Conservation (phyloP, 1,140 invertebrate species). For the Drosophila sp. region DNA sequence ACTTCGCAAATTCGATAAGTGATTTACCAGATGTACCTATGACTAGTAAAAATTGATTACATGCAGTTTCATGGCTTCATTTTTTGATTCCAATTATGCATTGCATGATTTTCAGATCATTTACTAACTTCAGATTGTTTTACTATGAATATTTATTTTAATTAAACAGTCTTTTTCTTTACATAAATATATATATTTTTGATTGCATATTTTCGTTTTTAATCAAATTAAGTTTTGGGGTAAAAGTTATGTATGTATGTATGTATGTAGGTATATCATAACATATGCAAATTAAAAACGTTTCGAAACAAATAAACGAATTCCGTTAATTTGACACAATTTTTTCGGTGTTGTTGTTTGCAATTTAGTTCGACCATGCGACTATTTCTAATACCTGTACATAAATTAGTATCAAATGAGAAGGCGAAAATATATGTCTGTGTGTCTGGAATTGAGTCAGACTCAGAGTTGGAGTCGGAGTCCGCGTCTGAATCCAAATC, state of each 20-base stretch:
- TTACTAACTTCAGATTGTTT: neutral
- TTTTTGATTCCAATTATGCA: neutral
- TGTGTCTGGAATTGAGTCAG: constrained; percentile 6
- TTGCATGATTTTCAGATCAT: neutral
- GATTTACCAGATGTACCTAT: too few relatives aligned
- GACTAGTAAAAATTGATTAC: too few relatives aligned
- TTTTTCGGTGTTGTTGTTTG: constrained; percentile 34
- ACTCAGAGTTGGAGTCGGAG: too few relatives aligned
- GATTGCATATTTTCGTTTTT: neutral
- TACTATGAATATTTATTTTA: neutral
- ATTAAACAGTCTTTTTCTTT: neutral
- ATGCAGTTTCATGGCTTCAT: too few relatives aligned
- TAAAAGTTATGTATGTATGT: neutral
- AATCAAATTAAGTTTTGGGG: constrained; percentile 2
- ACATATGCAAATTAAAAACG: constrained; percentile 43
- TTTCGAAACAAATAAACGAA: constrained; percentile 18
- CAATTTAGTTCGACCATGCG: constrained; percentile 13
- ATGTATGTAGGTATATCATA: neutral
- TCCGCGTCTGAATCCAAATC: too few relatives aligned
- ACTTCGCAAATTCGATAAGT: too few relatives aligned
- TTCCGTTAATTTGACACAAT: constrained; percentile 53
- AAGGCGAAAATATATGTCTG: constrained; percentile 2
- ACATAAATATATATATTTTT: neutral
- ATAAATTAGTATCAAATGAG: constrained; percentile 11
- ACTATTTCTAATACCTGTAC: constrained; percentile 18